phyloP scores from a whole-genome alignment of 2,113 vertebrate genomes.

The Gnathonemus longibarbis region DNA sequence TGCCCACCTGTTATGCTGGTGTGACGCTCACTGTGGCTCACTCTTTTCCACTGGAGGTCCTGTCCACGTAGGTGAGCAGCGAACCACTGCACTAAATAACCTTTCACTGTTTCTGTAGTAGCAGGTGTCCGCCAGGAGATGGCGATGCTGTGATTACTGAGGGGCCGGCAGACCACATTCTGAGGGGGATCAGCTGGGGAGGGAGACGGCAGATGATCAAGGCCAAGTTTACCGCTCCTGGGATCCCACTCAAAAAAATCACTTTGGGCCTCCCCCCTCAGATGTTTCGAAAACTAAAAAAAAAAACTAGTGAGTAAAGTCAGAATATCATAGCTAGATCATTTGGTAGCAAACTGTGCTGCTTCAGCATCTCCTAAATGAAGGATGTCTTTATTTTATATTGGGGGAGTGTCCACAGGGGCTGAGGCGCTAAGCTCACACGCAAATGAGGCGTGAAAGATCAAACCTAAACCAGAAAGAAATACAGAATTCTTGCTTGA shows the following conservation, averaged over 20 bases:
- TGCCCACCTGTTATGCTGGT: constrained; percentile 47
- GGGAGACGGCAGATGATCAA: neutral
- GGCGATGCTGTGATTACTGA: constrained; percentile 38
- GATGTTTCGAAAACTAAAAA: neutral
- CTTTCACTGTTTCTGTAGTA: constrained; percentile 18
- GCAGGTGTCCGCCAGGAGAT: constrained; percentile 51
- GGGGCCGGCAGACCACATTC: neutral
- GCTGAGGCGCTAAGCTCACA: neutral
- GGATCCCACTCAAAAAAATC: neutral
- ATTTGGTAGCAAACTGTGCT: neutral
- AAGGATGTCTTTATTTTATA: neutral
- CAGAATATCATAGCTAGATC: neutral
- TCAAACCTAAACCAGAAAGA: neutral
- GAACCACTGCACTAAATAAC: constrained; percentile 56
- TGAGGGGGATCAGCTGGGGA: constrained; percentile 21
- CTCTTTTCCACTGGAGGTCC: constrained; percentile 47
- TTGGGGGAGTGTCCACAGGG: neutral
- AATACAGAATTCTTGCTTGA: neutral
- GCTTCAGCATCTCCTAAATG: neutral
- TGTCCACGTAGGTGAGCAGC: constrained; percentile 31
- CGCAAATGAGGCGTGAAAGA: neutral
- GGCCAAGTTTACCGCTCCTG: neutral
- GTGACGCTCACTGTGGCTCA: constrained; percentile 24
- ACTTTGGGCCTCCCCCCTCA: neutral
- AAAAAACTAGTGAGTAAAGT: neutral